A percentile compares a stretch with the other conserved stretches of the same genome.
phyloP scores from a whole-genome alignment of 2,888 invertebrate genomes.

The Syrphus vitripennis region DNA sequence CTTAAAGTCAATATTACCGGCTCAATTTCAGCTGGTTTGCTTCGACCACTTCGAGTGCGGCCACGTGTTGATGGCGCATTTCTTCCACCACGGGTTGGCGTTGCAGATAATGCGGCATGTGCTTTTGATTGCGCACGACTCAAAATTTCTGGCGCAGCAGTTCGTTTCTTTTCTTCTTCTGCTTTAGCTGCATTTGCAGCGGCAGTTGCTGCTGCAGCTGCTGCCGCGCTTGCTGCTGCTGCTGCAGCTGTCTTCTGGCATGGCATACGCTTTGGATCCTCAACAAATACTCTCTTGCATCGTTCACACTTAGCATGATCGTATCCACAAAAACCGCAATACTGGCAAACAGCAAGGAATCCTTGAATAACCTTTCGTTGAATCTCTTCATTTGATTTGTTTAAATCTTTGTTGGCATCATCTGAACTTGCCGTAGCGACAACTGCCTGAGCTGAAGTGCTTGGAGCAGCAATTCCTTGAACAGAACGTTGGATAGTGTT shows the following conservation, averaged over 20 bases:
- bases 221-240: conserved; percentile 11
- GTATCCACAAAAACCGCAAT: conserved; percentile 90
- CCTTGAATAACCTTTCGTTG: conserved; percentile 87
- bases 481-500: conserved; percentile 41
- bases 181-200: conserved; percentile 44
- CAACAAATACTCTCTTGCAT: conserved; percentile 88
- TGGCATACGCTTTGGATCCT: conserved; percentile 85
- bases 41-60: conserved; percentile 76
- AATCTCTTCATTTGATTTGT: conserved; percentile 81
- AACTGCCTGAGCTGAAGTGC: conserved; percentile 23
- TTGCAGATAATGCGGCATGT: conserved; percentile 43
- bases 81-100: conserved; percentile 74
- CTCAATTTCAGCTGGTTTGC: conserved; percentile 84
- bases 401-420: conserved; percentile 37
- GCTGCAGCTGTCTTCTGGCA: conserved; percentile 73
- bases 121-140: conserved; percentile 71
- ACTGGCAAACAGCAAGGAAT: conserved; percentile 89
- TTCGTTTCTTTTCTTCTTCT: conserved; percentile 75
- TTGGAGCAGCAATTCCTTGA: conserved; percentile 74
- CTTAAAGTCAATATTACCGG: conserved; percentile 87
- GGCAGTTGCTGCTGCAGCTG: conserved; percentile 28
- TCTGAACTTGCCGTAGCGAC: conserved; percentile 39
- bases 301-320: conserved; percentile 91
- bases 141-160: conserved; percentile 53
- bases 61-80: conserved; percentile 77